phyloP scores from a whole-genome alignment of 2,797 vertebrate species.

The Gymnothorax javanicus region DNA sequence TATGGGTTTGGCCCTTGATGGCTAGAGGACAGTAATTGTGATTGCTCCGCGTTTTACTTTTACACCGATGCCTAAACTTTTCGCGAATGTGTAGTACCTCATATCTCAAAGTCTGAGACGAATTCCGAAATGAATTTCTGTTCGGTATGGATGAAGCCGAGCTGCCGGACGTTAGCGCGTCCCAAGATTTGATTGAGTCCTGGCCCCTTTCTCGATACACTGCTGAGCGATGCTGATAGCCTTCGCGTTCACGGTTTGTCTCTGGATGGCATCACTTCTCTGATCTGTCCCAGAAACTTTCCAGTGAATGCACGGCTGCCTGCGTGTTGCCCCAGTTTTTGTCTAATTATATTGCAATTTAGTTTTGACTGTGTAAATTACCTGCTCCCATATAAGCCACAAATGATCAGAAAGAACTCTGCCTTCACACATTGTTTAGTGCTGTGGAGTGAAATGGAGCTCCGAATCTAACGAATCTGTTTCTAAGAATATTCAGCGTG shows the following conservation, averaged over 20 bases:
- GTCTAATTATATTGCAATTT: neutral
- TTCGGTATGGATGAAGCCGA: constrained; percentile 37
- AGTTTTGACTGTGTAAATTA: constrained; percentile 28
- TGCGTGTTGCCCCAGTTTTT: neutral
- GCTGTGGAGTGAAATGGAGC: neutral
- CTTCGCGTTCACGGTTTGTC: constrained; percentile 11
- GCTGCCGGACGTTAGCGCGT: constrained; percentile 3
- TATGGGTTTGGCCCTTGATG: neutral
- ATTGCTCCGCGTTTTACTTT: neutral
- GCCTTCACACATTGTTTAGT: neutral
- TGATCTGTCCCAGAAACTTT: constrained; percentile 57
- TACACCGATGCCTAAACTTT: neutral
- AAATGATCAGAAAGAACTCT: neutral
- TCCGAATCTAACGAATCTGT: neutral
- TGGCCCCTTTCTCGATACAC: neutral
- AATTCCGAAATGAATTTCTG: neutral
- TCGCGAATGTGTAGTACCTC: neutral
- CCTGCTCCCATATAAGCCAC: neutral
- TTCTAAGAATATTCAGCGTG: too few species aligned
- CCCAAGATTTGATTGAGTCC: constrained; percentile 29
- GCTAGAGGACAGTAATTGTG: neutral
- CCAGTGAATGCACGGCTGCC: constrained; percentile 43
- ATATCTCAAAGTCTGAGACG: neutral
- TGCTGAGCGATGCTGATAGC: neutral
- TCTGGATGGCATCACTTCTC: constrained; percentile 39